Conservation (phyloP, 2,797 vertebrate genomes). For the Hydrophis major region DNA sequence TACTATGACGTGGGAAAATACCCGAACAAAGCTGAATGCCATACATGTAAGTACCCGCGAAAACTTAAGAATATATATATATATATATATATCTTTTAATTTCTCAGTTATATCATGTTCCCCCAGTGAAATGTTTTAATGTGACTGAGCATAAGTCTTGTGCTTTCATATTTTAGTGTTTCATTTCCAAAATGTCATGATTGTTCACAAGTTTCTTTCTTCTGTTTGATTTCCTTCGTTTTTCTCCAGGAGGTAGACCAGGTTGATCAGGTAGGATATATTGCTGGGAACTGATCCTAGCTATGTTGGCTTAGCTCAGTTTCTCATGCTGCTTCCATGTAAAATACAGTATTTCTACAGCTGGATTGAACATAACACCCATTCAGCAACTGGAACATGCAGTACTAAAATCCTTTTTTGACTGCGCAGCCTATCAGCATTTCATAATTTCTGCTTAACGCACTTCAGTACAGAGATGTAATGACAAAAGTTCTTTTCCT, state of each 20-base stretch:
- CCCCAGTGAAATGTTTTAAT: conserved; percentile 43
- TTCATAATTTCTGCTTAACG: conserved; percentile 85
- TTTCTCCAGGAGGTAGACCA: conserved; percentile 98
- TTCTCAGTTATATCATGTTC: conserved; percentile 30
- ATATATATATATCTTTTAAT: neutral
- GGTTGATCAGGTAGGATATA: conserved; percentile 97
- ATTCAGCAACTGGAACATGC: conserved; percentile 92
- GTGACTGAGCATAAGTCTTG: conserved; percentile 58
- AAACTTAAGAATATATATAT: neutral
- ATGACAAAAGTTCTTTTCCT: conserved; percentile 74
- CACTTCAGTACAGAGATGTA: conserved; percentile 87
- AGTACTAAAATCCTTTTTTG: conserved; percentile 85
- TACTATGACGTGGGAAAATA: too few species aligned
- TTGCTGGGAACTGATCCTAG: conserved; percentile 78
- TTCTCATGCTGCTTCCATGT: conserved; percentile 94
- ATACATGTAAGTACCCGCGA: too few species aligned
- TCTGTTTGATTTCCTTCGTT: conserved; percentile 88
- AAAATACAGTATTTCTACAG: conserved; percentile 81
- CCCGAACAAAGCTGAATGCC: too few species aligned
- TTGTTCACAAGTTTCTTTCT: conserved; percentile 98
- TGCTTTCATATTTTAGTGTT: conserved; percentile 71
- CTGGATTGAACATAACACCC: conserved; percentile 92
- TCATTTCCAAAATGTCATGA: conserved; percentile 75
- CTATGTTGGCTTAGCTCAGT: conserved; percentile 88
- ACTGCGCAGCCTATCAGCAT: conserved; percentile 81